phyloP scores from a whole-genome alignment of 92 coral and sea anemone species.

The Muricea muricata region DNA sequence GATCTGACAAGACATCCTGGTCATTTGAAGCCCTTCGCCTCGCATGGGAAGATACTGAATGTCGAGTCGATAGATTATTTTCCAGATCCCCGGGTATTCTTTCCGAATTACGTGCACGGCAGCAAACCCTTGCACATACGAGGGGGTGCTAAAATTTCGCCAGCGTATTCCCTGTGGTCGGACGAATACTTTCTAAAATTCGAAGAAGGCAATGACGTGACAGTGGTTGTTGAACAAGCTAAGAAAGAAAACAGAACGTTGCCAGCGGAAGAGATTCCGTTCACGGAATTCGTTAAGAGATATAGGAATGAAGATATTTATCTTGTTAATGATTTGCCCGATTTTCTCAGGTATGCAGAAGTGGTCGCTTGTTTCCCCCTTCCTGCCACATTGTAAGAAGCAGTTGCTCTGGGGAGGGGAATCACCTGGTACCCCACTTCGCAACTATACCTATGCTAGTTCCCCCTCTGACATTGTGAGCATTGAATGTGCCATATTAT shows the following conservation, averaged over 20 bases:
- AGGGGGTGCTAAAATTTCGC: slow-evolving; percentile 38
- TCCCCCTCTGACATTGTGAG: too few species aligned
- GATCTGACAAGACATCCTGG: slow-evolving; percentile 33
- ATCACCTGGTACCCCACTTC: too few species aligned
- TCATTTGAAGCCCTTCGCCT: slow-evolving; percentile 28
- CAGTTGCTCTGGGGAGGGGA: too few species aligned
- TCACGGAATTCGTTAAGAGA: slow-evolving; percentile 19
- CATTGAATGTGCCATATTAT: too few species aligned
- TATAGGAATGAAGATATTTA: slow-evolving; percentile 25
- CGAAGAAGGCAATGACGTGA: not conserved
- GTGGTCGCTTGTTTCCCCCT: too few species aligned
- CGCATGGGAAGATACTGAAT: slow-evolving; percentile 2
- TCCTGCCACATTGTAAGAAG: too few species aligned
- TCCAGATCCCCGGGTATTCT: slow-evolving; percentile 15
- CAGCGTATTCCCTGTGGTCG: slow-evolving; percentile 21
- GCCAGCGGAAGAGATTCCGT: slow-evolving; percentile 15
- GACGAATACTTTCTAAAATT: slow-evolving; percentile 25
- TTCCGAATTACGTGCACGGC: slow-evolving; percentile 18
- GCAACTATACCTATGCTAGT: too few species aligned
- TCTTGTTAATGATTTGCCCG: slow-evolving; percentile 21
- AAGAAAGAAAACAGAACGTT: slow-evolving; percentile 40
- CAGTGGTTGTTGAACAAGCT: slow-evolving; percentile 36
- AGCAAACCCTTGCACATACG: slow-evolving; percentile 26
- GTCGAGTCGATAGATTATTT: slow-evolving; percentile 12
- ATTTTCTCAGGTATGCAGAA: slow-evolving; percentile 1